Evolutionary conservation across 2,113 vertebrate species (phyloP), one percentile per base, ranked within the genome.

Genomic region (Xenus cinereus): DNA sequence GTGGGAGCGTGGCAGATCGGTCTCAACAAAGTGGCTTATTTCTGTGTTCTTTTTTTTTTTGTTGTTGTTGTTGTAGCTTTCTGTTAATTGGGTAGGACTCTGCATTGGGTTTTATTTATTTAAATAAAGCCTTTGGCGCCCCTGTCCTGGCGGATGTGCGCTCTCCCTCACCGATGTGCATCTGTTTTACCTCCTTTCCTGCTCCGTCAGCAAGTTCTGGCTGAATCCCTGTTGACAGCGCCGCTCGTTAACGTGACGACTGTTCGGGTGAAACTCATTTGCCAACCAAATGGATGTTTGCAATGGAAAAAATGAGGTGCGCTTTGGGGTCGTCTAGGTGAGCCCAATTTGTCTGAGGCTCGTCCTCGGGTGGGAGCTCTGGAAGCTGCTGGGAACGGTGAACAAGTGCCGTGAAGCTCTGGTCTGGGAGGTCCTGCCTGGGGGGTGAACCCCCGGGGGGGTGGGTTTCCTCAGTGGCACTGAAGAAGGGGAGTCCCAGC

Each of bases 61-160:
- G 9, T 46, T 46, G 19, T 21, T 46, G 5, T 39, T 32, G 22
- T 13, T 71, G 48, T 60, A 15, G 54, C 27, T 77, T 41, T 7
- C 4, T 41, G 62, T 64, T 21, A 33, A 4, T 5, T 6, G 14
- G 11, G 20, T 24, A 16, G 39, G 13, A 9, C 20, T 46, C 35
- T 27, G 13, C 9, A 0, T 3, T 46, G 41, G 13, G 2, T 14
- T 75, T 85, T 30, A 24, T 60, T 86, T n/a, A 2, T 33, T n/a
- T 33, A 22, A 32, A 60, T 14, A 22, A 30, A 82, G 48, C 51
- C 15, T 33, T 50, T 76, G 37, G 7, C 14, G 5, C 3, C 19
- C 13, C 16, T 32, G 15, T 60, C 24, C 28, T 19, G 45, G 53
- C 50, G 35, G 24, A 10, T 9, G 35, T 0, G 0, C 2, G 0